A percentile compares a stretch with the other conserved stretches of the same genome.
phyloP scores from a whole-genome alignment of 2,888 invertebrate genomes.

The Agriotes lineatus region DNA sequence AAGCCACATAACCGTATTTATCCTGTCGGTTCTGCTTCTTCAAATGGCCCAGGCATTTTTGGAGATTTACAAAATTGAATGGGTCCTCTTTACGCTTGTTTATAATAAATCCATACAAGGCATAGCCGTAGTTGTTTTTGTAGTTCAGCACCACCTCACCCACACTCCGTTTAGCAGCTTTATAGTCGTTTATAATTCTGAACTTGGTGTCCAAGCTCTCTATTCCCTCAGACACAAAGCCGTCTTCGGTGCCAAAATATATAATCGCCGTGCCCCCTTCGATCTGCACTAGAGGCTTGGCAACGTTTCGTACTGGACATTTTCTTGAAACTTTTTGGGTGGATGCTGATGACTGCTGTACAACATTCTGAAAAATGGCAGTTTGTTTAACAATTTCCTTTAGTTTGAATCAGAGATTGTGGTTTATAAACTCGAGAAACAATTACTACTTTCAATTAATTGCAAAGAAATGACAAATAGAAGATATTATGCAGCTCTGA shows the following conservation, averaged over 20 bases:
- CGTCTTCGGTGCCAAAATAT: conserved; percentile 58
- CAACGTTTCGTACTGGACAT: conserved; percentile 50
- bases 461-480: too few relatives aligned
- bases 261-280: conserved; percentile 57
- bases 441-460: too few relatives aligned
- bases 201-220: conserved; percentile 56
- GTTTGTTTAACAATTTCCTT: too few relatives aligned
- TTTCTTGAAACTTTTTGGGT: too few relatives aligned
- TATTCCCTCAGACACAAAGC: conserved; percentile 54
- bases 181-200: conserved; percentile 49
- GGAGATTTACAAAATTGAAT: conserved; percentile 50
- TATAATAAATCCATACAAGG: conserved; percentile 54
- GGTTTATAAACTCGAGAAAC: too few relatives aligned
- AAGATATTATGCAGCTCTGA: too few relatives aligned
- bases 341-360: too few relatives aligned
- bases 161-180: conserved; percentile 44
- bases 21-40: conserved; percentile 46
- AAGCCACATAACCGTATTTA: conserved; percentile 48
- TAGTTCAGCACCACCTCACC: conserved; percentile 54
- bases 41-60: conserved; percentile 49
- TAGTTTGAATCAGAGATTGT: too few relatives aligned
- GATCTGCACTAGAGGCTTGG: conserved; percentile 54
- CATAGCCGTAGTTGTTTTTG: conserved; percentile 45
- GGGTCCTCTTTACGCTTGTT: conserved; percentile 44
- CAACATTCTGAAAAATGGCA: too few relatives aligned